Evolutionary conservation across 2,113 vertebrate genomes (phyloP).

Genomic region (Pluvianellus socialis): DNA sequence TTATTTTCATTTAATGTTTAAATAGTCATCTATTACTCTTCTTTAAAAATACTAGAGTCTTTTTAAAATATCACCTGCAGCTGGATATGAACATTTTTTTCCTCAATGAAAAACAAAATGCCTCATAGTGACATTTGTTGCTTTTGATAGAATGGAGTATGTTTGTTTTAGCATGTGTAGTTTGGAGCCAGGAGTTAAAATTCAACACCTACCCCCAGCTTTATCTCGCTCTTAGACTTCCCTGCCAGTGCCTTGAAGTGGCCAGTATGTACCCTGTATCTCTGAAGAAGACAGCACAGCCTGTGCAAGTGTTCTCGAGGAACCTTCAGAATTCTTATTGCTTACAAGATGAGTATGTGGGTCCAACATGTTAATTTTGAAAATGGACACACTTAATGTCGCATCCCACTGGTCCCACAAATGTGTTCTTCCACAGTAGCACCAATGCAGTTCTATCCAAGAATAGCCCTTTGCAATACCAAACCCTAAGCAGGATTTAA

Average conservation of each 20-base stretch:
- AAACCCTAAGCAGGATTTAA: background rate
- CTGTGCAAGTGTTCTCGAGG: background rate
- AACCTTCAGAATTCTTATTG: background rate
- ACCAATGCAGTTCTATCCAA: background rate
- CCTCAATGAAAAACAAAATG: background rate
- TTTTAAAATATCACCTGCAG: background rate
- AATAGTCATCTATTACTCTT: background rate
- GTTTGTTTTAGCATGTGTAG: background rate
- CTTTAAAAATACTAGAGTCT: background rate
- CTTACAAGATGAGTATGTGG: background rate
- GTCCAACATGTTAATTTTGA: background rate
- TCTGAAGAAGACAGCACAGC: background rate
- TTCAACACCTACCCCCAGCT: background rate
- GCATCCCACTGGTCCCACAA: background rate
- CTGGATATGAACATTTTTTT: background rate
- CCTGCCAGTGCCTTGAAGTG: background rate
- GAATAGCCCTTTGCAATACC: background rate
- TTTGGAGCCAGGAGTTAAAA: background rate
- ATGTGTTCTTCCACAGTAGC: background rate
- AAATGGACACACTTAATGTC: background rate
- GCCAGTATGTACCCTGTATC: background rate
- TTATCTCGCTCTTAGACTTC: background rate
- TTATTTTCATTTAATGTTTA: background rate
- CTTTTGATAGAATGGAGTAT: background rate
- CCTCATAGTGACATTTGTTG: background rate